These are phyloP conservation scores for Musca domestica DNA, from an alignment of 1,140 invertebrate species.

Conservation along the genomic window DNA sequence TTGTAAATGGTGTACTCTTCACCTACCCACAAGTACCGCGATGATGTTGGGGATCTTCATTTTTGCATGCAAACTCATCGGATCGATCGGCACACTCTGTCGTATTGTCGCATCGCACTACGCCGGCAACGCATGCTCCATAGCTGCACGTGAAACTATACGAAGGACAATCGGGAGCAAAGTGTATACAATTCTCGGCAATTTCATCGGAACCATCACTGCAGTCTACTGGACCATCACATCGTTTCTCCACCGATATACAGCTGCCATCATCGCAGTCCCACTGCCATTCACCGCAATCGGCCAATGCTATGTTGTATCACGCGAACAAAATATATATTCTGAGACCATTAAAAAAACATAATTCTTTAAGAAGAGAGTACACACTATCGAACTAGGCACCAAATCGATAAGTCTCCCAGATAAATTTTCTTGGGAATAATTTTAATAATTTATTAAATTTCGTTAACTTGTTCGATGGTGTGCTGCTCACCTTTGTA, in stretches of 20 bases:
- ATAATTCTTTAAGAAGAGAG: no score
- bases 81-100: conserved; percentile 65
- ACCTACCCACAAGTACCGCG: conserved; percentile 12
- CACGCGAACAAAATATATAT: no score
- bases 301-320: no score
- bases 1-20: neutral
- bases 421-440: no score
- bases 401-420: no score
- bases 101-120: conserved; percentile 58
- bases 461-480: no score
- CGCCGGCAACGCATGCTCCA: conserved; percentile 60
- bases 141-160: conserved; percentile 57
- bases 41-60: neutral
- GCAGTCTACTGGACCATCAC: conserved; percentile 56
- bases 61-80: conserved; percentile 59
- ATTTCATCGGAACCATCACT: conserved; percentile 62
- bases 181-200: conserved; percentile 31
- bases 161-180: conserved; percentile 45
- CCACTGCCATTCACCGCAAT: neutral
- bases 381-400: no score
- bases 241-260: conserved; percentile 29
- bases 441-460: no score
- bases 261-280: conserved; percentile 33
- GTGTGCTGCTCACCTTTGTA: no score
- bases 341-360: no score